A percentile compares a stretch with the other conserved stretches of the same genome.
Conservation (phyloP, 2,888 invertebrate genomes). For the Ophion slaviceki region DNA sequence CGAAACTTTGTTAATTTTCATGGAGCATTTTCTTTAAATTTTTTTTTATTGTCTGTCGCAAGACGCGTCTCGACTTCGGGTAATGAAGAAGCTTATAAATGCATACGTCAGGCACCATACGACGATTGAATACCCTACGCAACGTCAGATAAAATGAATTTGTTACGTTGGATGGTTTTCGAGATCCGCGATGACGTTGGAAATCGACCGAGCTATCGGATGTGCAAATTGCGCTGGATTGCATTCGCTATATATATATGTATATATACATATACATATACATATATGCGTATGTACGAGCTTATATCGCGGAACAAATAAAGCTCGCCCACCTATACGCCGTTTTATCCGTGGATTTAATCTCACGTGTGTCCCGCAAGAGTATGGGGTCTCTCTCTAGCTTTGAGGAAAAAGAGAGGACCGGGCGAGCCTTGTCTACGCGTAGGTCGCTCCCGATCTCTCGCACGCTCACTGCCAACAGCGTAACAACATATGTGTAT, state of each 20-base stretch:
- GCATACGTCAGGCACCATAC: neutral
- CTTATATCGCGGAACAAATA: slow-evolving; percentile 66
- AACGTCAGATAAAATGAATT: slow-evolving; percentile 5
- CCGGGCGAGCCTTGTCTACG: slow-evolving; percentile 39
- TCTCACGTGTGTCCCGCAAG: slow-evolving; percentile 54
- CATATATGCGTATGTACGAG: slow-evolving; percentile 5
- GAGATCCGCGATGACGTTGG: slow-evolving; percentile 20
- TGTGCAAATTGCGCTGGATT: slow-evolving; percentile 64
- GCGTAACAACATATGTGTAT: slow-evolving; percentile 35
- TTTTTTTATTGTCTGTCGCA: neutral
- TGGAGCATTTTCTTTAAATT: neutral
- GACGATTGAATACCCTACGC: neutral
- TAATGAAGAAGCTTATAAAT: neutral
- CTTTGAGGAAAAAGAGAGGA: slow-evolving; percentile 39
- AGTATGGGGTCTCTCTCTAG: neutral
- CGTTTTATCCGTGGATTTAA: slow-evolving; percentile 64
- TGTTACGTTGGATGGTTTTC: neutral
- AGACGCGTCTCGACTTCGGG: neutral
- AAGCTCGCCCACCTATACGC: slow-evolving; percentile 63
- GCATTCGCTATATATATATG: slow-evolving; percentile 44
- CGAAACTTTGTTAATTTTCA: neutral
- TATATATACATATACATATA: slow-evolving; percentile 18
- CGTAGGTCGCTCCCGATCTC: slow-evolving; percentile 65
- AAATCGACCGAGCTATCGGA: slow-evolving; percentile 53
- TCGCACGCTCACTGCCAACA: slow-evolving; percentile 33